phyloP scores from a whole-genome alignment of 2,797 vertebrate species.

The Tamandua tetradactyla region DNA sequence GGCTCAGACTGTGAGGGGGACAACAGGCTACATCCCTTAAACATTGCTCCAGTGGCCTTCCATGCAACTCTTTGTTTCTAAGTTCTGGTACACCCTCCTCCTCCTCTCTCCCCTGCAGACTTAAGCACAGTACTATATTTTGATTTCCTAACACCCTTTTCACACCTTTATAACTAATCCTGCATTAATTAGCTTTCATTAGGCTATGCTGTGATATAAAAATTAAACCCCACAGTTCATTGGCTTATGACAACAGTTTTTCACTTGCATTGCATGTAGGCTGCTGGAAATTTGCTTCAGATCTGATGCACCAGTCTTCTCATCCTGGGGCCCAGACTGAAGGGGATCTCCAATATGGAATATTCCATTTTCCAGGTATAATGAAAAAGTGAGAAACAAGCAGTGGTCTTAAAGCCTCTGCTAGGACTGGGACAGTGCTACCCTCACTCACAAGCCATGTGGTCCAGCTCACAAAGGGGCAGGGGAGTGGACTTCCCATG shows the following conservation, averaged over 20 bases:
- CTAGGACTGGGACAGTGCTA: neutral
- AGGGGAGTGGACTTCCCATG: too few relatives aligned
- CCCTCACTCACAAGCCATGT: neutral
- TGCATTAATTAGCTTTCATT: neutral
- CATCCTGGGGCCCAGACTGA: neutral
- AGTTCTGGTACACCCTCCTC: accelerated
- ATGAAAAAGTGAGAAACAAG: neutral
- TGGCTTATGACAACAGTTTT: neutral
- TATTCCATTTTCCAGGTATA: neutral
- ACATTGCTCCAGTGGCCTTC: accelerated
- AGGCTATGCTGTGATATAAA: neutral
- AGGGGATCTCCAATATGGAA: accelerated
- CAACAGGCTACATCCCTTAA: neutral
- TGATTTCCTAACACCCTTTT: neutral
- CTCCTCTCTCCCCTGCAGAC: too few relatives aligned
- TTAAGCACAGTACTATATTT: neutral
- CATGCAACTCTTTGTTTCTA: neutral
- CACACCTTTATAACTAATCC: neutral
- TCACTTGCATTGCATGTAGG: accelerated
- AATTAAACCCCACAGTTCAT: too few relatives aligned
- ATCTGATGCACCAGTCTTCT: neutral
- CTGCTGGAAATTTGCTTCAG: too few relatives aligned
- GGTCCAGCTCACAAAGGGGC: neutral
- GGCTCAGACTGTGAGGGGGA: too few relatives aligned
- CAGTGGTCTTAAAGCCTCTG: neutral